These are phyloP conservation scores for Hystrix cristata DNA, from an alignment of 2,113 vertebrate genomes.

Conservation along the genomic window DNA sequence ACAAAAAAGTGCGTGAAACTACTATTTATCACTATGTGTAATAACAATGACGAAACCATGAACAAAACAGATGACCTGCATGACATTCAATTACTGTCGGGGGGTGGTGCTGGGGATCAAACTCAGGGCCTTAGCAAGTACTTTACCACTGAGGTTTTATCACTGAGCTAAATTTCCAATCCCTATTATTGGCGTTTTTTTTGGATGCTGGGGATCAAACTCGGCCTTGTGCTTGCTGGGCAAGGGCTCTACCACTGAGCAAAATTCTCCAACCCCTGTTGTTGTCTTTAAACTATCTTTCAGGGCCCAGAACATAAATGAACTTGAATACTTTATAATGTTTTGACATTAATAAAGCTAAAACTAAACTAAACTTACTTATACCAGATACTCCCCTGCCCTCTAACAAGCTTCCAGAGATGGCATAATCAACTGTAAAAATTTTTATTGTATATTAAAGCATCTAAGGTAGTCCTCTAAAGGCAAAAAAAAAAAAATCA, in stretches of 20 bases:
- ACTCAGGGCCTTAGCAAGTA: too few relatives aligned
- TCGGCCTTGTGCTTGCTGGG: too few relatives aligned
- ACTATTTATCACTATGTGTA: background rate
- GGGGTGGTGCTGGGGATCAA: too few relatives aligned
- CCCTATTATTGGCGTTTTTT: too few relatives aligned
- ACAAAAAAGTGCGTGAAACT: background rate
- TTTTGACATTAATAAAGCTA: conserved; percentile 1
- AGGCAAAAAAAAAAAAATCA: background rate
- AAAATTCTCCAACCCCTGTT: too few relatives aligned
- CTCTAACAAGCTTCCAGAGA: conserved; percentile 20
- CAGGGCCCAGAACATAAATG: background rate
- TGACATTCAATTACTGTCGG: background rate
- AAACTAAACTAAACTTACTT: conserved; percentile 27
- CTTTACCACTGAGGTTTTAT: too few relatives aligned
- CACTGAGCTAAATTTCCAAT: too few relatives aligned
- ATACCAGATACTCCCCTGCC: background rate
- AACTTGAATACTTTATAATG: background rate
- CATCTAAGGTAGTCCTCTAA: background rate
- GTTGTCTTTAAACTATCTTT: background rate
- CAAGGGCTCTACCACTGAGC: too few relatives aligned
- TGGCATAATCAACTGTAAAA: background rate
- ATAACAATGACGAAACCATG: background rate
- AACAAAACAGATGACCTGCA: background rate
- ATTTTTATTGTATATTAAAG: background rate
- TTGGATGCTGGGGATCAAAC: too few relatives aligned